phyloP scores from a whole-genome alignment of 2,113 vertebrate genomes.

The Nyctibius bracteatus region DNA sequence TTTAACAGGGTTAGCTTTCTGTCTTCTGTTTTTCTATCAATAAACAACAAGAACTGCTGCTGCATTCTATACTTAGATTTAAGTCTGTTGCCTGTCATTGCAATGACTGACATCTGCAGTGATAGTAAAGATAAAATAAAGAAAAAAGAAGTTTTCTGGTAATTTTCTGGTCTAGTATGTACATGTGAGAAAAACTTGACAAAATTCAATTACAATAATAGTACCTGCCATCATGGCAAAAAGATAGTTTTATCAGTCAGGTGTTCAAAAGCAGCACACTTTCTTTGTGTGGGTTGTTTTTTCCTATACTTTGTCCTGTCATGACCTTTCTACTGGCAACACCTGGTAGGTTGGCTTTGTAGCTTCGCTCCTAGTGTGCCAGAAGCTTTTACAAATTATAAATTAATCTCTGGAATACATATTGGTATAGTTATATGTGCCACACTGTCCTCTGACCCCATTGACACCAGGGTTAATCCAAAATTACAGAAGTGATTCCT shows the following conservation, averaged over 20 bases:
- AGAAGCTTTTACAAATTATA: not conserved
- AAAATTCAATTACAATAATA: not conserved
- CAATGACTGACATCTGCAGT: not conserved
- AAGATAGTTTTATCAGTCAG: not conserved
- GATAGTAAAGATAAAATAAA: not conserved
- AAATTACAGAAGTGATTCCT: not conserved
- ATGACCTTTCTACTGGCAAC: not conserved
- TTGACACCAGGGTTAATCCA: not conserved
- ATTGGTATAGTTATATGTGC: not conserved
- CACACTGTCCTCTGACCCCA: not conserved
- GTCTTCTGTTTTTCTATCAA: not conserved
- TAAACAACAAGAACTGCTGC: not conserved
- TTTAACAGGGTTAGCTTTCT: not conserved
- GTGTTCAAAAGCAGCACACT: not conserved
- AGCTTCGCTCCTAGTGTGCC: not conserved
- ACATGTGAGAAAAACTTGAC: not conserved
- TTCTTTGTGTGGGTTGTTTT: not conserved
- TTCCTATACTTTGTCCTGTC: not conserved
- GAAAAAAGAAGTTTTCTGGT: not conserved
- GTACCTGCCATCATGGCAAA: fast-evolving
- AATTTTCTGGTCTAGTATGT: not conserved
- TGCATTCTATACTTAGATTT: not conserved
- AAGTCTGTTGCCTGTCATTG: not conserved
- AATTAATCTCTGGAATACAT: not conserved
- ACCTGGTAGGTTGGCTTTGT: not conserved